These are phyloP conservation scores for Aspidapion aeneum DNA, from an alignment of 2,888 invertebrate species.

Conservation along the genomic window DNA sequence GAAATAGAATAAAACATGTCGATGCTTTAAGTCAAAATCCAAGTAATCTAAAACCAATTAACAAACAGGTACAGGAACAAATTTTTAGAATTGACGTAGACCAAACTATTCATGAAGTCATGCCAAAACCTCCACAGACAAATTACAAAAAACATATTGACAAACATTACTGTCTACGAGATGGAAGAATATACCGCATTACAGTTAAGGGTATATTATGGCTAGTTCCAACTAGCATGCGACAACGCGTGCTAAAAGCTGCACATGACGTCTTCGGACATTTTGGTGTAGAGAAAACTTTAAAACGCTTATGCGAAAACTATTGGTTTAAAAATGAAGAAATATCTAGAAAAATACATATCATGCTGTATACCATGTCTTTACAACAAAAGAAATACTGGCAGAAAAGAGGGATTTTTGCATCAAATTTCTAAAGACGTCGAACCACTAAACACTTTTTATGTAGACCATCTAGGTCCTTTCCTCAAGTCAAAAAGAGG, in stretches of 20 bases:
- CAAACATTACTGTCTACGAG: constrained; percentile 10
- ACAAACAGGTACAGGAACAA: not conserved
- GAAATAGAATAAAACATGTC: constrained; percentile 26
- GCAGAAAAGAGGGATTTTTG: constrained; percentile 18
- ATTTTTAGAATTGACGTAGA: not conserved
- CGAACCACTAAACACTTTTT: constrained; percentile 10
- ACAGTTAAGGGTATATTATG: constrained; percentile 4
- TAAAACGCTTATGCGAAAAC: constrained; percentile 14
- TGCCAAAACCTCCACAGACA: not conserved
- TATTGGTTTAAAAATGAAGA: not conserved
- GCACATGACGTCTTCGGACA: constrained; percentile 20
- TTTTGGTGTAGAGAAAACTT: too few species aligned
- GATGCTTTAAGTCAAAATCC: constrained; percentile 31
- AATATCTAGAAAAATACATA: not conserved
- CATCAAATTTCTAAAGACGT: constrained; percentile 17
- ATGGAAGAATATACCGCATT: constrained; percentile 8
- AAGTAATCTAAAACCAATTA: too few species aligned
- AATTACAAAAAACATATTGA: constrained; percentile 8
- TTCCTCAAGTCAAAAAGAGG: constrained; percentile 7
- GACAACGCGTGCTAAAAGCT: constrained; percentile 12
- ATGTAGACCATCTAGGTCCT: constrained; percentile 13
- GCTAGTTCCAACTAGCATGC: constrained; percentile 21
- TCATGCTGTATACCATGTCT: constrained; percentile 19
- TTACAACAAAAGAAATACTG: constrained; percentile 16
- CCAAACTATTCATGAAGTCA: not conserved